Evolutionary conservation across 2,113 vertebrate species (phyloP), one percentile per base, ranked within the genome.

Genomic region (Piprites chloris): DNA sequence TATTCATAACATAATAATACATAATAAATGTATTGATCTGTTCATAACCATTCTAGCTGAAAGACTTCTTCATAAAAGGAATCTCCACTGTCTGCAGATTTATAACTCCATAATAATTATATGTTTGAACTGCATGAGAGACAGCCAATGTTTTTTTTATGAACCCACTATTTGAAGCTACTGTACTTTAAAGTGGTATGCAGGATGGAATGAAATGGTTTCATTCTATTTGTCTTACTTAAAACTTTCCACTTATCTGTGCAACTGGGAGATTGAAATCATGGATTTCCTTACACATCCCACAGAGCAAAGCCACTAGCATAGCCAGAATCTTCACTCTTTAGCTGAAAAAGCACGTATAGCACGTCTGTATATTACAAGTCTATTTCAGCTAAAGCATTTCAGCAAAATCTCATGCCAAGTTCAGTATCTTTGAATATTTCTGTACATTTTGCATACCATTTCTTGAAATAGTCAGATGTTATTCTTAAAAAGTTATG

Each of bases 161-260:
- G 44, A 80, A 90, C 24, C 37, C 32, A 22, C 84, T 86, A 79
- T 78, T 92, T 26, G 42, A 68, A 92, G 93, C 73, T 95, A 94
- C 80, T 95, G 73, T 78, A 67, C 53, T 95, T 96, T 89, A 91
- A 82, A 83, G 33, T 88, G 37, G 56, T 87, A 93, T 67, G 35
- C 47, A 81, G 63, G 90, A 93, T 85, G 50, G 88, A 97, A 96
- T 80, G 39, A 96, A 96, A 88, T 49, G 12, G 49, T 92, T 90
- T 95, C 11, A 72, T 90, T 96, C 93, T 88, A 93, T 96, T 93
- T 90, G 44, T 74, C 90, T 97, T 92, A 68, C 73, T 93, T 88
- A 96, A 97, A 93, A 92, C 5, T 87, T 97, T 96, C 77, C 87
- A 91, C 62, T 58, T 94, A 61, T 92, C n/a, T 85, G 49, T 85